Percentiles rank a stretch among this genome's conserved stretches.
Evolutionary conservation across 2,797 vertebrate genomes (phyloP).

Genomic region (Sebastes diploproa): DNA sequence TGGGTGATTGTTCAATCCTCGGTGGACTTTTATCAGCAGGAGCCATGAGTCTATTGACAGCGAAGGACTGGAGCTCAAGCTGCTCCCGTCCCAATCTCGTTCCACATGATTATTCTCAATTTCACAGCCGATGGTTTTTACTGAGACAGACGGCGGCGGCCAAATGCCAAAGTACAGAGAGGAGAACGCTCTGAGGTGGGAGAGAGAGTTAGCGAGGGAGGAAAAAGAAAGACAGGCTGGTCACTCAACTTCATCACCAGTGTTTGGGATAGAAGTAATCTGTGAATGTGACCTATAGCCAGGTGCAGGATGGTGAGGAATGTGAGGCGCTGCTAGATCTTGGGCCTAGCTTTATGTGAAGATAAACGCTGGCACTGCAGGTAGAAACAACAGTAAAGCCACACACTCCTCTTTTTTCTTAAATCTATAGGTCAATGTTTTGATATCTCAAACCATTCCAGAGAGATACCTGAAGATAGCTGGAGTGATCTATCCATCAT

Average conservation of each 20-base stretch:
- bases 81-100: conserved; percentile 78
- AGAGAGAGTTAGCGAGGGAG: conserved; percentile 39
- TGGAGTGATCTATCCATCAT: background rate
- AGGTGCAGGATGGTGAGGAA: conserved; percentile 1
- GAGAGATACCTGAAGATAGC: background rate
- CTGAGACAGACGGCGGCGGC: conserved; percentile 73
- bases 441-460: background rate
- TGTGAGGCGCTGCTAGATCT: background rate
- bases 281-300: conserved; percentile 37
- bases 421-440: background rate
- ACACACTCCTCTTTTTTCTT: background rate
- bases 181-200: conserved; percentile 54
- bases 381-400: background rate
- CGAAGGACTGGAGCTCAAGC: conserved; percentile 71
- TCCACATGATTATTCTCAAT: conserved; percentile 86
- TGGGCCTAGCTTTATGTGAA: background rate
- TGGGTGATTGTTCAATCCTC: conserved; percentile 53
- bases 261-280: conserved; percentile 48
- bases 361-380: background rate
- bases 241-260: conserved; percentile 56
- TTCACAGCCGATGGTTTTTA: conserved; percentile 84
- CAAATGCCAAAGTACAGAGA: conserved; percentile 72
- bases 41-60: conserved; percentile 66
- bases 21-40: conserved; percentile 71
- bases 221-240: conserved; percentile 32